Evolutionary conservation across 2,888 invertebrate species (phyloP).

Genomic region (Drosophila macrospina): DNA sequence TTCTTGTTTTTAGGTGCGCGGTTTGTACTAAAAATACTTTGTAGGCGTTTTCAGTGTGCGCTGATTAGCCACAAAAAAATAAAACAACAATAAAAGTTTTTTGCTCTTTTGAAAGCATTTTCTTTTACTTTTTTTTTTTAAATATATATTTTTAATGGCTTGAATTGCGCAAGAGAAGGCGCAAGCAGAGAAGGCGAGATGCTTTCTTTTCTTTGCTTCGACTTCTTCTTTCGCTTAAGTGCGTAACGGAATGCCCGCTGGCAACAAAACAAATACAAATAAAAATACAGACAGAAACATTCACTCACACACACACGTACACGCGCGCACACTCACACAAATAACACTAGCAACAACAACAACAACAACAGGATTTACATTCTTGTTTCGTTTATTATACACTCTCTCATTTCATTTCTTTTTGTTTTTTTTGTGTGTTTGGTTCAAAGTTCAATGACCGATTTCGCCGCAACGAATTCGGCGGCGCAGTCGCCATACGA

Average conservation of each 20-base stretch:
- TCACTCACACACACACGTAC: slow-evolving; percentile 1
- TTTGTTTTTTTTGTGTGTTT: slow-evolving; percentile 36
- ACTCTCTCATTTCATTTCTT: slow-evolving; percentile 11
- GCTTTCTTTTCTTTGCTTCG: slow-evolving; percentile 57
- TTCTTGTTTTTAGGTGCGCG: slow-evolving; percentile 48
- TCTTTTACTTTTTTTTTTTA: slow-evolving; percentile 41
- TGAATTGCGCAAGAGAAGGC: slow-evolving; percentile 42
- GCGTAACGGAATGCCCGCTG: slow-evolving; percentile 61
- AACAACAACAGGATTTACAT: slow-evolving; percentile 42
- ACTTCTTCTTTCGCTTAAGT: slow-evolving; percentile 40
- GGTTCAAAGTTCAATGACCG: slow-evolving; percentile 81
- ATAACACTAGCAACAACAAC: slow-evolving; percentile 13
- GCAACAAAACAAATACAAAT: slow-evolving; percentile 25
- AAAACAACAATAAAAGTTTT: slow-evolving; percentile 25
- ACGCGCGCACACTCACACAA: slow-evolving; percentile 2
- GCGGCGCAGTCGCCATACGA: slow-evolving; percentile 48
- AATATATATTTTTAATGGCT: slow-evolving; percentile 40
- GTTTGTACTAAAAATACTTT: slow-evolving; percentile 72
- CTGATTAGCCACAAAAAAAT: slow-evolving; percentile 65
- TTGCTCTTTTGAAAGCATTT: slow-evolving; percentile 56
- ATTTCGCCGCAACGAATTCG: slow-evolving; percentile 70
- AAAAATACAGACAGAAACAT: slow-evolving; percentile 14
- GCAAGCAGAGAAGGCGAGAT: slow-evolving; percentile 25
- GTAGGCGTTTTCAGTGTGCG: slow-evolving; percentile 58
- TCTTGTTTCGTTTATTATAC: slow-evolving; percentile 44